Conservation (phyloP, 2,888 invertebrate genomes). For the Onthophagus sagittarius region DNA sequence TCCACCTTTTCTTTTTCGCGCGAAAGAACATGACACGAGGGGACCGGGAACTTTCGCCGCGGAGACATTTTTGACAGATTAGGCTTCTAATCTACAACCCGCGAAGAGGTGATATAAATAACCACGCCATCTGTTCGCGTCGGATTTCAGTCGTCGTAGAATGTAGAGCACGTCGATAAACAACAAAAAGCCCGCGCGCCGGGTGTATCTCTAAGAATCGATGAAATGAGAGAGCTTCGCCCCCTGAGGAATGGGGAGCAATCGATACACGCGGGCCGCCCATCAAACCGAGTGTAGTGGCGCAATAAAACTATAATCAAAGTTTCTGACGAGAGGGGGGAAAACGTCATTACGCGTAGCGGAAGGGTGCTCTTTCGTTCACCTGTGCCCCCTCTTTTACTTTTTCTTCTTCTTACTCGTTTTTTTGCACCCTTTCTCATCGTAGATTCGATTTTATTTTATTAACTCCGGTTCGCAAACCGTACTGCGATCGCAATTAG, state of each 20-base stretch:
- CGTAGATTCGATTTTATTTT: conserved; percentile 11
- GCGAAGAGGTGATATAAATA: not conserved
- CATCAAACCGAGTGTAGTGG: conserved; percentile 24
- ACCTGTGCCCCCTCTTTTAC: conserved; percentile 33
- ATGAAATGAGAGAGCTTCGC: not conserved
- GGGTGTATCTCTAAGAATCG: not conserved
- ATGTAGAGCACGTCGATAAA: not conserved
- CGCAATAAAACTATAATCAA: conserved; percentile 33
- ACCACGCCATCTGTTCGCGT: not conserved
- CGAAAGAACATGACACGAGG: not conserved
- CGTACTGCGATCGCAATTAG: conserved; percentile 3
- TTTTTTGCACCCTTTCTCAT: not conserved
- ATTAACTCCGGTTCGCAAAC: not conserved
- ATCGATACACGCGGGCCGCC: conserved; percentile 1
- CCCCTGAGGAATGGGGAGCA: not conserved
- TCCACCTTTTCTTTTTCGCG: not conserved
- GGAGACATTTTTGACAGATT: not conserved
- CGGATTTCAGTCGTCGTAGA: not conserved
- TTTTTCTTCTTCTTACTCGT: conserved; percentile 22
- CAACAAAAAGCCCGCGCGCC: conserved; percentile 4
- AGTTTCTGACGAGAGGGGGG: conserved; percentile 32
- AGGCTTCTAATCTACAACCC: not conserved
- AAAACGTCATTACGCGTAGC: conserved; percentile 34
- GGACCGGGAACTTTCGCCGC: not conserved
- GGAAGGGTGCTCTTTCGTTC: conserved; percentile 33